Evolutionary conservation across 1,140 invertebrate genomes (phyloP).

Genomic region (Halyomorpha halys): DNA sequence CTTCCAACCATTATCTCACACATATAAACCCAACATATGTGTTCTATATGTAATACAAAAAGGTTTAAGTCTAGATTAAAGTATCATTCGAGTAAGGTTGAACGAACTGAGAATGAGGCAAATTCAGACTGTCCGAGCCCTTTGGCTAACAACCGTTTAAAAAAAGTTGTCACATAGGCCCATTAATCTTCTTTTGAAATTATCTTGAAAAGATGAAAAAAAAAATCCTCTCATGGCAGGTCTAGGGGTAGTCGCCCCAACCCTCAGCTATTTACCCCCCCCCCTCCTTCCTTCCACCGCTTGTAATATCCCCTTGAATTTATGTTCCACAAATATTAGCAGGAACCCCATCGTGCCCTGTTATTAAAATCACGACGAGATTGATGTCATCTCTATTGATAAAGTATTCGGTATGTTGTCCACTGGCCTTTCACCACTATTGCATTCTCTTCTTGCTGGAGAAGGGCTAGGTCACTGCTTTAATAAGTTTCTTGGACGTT

Average conservation of each 20-base stretch:
- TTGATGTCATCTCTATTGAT: slow-evolving; percentile 10
- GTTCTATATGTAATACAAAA: no score
- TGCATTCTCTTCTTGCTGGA: no score
- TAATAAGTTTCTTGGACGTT: no score
- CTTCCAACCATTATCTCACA: no score
- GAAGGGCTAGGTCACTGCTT: no score
- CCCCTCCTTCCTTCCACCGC: neutral
- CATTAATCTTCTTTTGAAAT: slow-evolving; percentile 15
- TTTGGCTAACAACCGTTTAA: neutral
- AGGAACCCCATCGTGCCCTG: neutral
- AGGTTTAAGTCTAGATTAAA: no score
- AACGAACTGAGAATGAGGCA: no score
- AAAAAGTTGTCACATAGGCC: slow-evolving; percentile 4
- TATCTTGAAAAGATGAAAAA: slow-evolving; percentile 15
- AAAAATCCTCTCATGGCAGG: neutral
- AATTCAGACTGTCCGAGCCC: no score
- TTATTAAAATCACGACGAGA: slow-evolving; percentile 15
- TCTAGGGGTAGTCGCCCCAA: neutral
- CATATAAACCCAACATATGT: no score
- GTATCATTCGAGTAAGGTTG: no score
- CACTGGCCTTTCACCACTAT: no score
- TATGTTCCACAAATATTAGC: slow-evolving; percentile 17
- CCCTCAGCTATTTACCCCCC: neutral
- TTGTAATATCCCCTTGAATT: slow-evolving; percentile 16
- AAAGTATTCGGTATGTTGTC: no score